phyloP scores from a whole-genome alignment of 1,140 invertebrate species.

The Lanistes nyassanus region DNA sequence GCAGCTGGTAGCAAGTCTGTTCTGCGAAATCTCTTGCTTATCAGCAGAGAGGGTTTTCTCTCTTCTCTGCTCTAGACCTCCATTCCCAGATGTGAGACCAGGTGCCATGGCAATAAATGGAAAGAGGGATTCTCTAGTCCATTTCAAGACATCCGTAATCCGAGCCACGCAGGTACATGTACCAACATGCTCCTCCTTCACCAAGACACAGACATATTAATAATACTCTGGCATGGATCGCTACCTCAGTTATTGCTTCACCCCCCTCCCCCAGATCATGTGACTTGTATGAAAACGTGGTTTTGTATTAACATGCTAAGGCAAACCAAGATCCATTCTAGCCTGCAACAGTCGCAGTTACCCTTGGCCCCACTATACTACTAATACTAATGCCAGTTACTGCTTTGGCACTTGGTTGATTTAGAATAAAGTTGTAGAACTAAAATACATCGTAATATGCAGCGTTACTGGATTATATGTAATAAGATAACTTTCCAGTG shows the following conservation, averaged over 20 bases:
- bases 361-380: not conserved
- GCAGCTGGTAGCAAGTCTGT: not conserved
- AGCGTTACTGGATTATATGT: not conserved
- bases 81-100: not conserved
- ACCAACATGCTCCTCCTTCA: not conserved
- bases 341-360: not conserved
- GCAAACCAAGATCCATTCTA: too few relatives aligned
- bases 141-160: slow-evolving; percentile 1
- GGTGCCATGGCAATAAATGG: not conserved
- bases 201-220: not conserved
- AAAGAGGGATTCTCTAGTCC: not conserved
- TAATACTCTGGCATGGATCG: too few relatives aligned
- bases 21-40: not conserved
- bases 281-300: too few relatives aligned
- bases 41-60: not conserved
- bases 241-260: too few relatives aligned
- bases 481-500: not conserved
- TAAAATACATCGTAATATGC: not conserved
- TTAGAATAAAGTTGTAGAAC: too few relatives aligned
- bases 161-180: not conserved
- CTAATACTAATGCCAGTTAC: not conserved
- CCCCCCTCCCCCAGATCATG: not conserved
- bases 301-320: too few relatives aligned
- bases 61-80: too few relatives aligned
- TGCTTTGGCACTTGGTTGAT: too few relatives aligned